Percentiles rank a stretch among this genome's conserved stretches.
Evolutionary conservation across 1,140 invertebrate genomes (phyloP).

Genomic region (Nymphalis io): DNA sequence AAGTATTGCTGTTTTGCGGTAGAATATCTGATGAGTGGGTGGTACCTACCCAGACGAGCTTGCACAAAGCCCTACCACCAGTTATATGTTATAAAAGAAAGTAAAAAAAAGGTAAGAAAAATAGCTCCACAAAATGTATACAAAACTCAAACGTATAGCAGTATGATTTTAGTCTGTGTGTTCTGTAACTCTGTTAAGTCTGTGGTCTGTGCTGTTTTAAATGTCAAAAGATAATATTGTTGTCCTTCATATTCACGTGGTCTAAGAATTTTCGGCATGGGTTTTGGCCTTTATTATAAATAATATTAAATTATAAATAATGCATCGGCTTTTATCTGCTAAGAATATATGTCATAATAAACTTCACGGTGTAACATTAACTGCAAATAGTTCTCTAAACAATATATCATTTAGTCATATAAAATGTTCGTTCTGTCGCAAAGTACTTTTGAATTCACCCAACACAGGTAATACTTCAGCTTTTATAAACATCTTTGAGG

Average conservation of each 20-base stretch:
- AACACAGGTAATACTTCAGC: conserved; percentile 52
- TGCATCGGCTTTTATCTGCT: conserved; percentile 68
- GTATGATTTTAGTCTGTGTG: no score
- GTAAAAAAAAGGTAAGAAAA: no score
- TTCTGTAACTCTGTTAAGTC: not conserved
- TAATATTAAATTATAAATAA: conserved; percentile 49
- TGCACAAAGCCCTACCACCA: no score
- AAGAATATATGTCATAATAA: conserved; percentile 66
- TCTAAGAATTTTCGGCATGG: conserved; percentile 58
- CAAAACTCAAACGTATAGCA: no score
- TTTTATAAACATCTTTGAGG: not conserved
- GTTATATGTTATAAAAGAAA: no score
- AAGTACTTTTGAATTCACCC: conserved; percentile 56
- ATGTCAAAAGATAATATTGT: conserved; percentile 12
- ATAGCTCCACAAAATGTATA: no score
- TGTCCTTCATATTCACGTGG: conserved; percentile 67
- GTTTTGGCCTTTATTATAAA: conserved; percentile 38
- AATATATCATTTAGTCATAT: conserved; percentile 50
- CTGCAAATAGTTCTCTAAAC: conserved; percentile 50
- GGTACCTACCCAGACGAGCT: no score
- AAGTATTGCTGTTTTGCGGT: no score
- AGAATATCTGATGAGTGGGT: no score
- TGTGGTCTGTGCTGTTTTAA: not conserved
- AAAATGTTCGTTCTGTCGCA: conserved; percentile 74
- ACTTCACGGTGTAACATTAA: conserved; percentile 53